Evolutionary conservation across 2,888 invertebrate genomes (phyloP).

Genomic region (Drosophila seclusa): DNA sequence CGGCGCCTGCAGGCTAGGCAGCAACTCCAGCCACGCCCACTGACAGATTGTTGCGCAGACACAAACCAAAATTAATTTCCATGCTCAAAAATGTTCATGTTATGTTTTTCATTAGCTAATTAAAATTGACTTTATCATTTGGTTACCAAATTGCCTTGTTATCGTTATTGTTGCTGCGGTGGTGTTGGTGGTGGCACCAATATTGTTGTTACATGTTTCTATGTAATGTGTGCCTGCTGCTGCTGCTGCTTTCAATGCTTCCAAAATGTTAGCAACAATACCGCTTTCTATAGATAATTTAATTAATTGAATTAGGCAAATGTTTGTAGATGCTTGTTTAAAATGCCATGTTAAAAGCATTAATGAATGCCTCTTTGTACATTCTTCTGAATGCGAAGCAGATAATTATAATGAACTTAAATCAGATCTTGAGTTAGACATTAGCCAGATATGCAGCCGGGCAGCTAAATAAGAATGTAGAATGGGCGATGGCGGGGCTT

Average conservation of each 20-base stretch:
- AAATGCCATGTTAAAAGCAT: conserved; percentile 8
- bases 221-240: conserved; percentile 24
- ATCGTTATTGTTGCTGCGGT: conserved; percentile 28
- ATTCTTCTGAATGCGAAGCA: background rate
- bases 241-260: conserved; percentile 41
- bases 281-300: conserved; percentile 36
- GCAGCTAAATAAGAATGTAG: background rate
- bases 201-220: conserved; percentile 27
- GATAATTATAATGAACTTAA: background rate
- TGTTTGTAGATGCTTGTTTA: background rate
- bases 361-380: conserved; percentile 19
- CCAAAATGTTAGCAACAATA: conserved; percentile 42
- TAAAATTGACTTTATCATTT: conserved; percentile 70
- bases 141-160: conserved; percentile 58
- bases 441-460: background rate
- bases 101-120: conserved; percentile 70
- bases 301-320: conserved; percentile 40
- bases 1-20: conserved; percentile 12
- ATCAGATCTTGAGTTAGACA: background rate
- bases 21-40: conserved; percentile 21
- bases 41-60: conserved; percentile 38
- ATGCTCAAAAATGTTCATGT: conserved; percentile 42
- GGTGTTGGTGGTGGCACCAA: conserved; percentile 18
- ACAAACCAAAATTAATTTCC: conserved; percentile 54
- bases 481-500: background rate